These are phyloP conservation scores for Elysia chlorotica DNA, from an alignment of 1,140 invertebrate genomes.

Conservation along the genomic window DNA sequence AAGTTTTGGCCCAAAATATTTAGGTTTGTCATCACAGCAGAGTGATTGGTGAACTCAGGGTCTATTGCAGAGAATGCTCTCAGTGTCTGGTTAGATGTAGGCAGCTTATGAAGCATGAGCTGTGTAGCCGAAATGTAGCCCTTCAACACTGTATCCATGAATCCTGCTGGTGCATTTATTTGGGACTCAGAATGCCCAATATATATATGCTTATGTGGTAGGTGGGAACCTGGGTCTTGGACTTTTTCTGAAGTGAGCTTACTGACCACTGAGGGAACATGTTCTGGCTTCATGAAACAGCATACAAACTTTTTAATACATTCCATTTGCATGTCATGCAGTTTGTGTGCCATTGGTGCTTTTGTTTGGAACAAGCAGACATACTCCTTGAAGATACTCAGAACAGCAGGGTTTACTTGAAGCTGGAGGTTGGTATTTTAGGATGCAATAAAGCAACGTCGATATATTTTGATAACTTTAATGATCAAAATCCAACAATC, in stretches of 20 bases:
- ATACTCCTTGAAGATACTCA: slow-evolving; percentile 31
- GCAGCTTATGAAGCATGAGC: neutral
- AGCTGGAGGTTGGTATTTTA: slow-evolving; percentile 25
- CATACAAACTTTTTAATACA: slow-evolving; percentile 26
- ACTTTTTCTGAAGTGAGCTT: slow-evolving; percentile 8
- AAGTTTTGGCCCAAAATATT: neutral
- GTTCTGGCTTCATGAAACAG: slow-evolving; percentile 30
- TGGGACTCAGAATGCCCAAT: slow-evolving; percentile 1
- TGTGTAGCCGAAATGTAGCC: neutral
- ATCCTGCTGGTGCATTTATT: neutral
- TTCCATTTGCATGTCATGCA: slow-evolving; percentile 29
- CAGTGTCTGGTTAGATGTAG: neutral
- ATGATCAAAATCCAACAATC: too few species aligned
- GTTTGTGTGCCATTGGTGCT: slow-evolving; percentile 28
- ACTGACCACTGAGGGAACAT: neutral
- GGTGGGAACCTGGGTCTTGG: neutral
- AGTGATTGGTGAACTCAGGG: slow-evolving; percentile 4
- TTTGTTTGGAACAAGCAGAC: slow-evolving; percentile 28
- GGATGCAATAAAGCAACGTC: too few species aligned
- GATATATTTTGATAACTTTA: too few species aligned
- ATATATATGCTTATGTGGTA: slow-evolving; percentile 19
- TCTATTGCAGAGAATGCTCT: neutral
- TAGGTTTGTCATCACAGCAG: neutral
- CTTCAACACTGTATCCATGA: neutral
- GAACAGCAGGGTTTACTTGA: slow-evolving; percentile 19